Conservation (phyloP, 1,140 invertebrate genomes). For the Sitophilus oryzae region DNA sequence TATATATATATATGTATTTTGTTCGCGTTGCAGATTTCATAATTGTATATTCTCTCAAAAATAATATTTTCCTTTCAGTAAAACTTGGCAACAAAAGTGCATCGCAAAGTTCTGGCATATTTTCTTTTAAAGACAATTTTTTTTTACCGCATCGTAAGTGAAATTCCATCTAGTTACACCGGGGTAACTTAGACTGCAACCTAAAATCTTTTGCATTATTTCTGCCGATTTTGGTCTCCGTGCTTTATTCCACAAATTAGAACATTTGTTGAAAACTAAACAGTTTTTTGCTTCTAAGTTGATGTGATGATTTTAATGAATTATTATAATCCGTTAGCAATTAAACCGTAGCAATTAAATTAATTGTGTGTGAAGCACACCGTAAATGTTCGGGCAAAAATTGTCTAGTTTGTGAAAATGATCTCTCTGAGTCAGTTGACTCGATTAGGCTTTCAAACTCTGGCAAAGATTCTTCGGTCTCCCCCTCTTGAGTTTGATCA, state of each 20-base stretch:
- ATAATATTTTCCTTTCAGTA: constrained; percentile 2
- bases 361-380: constrained; percentile 11
- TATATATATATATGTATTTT: neutral
- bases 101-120: neutral
- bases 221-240: constrained; percentile 25
- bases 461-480: too few species aligned
- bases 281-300: neutral
- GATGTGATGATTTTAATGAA: neutral
- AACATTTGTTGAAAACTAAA: constrained; percentile 20
- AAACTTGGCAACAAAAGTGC: neutral
- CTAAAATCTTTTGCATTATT: constrained; percentile 19
- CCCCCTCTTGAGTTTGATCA: neutral
- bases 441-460: too few species aligned
- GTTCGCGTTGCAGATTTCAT: neutral
- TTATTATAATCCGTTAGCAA: constrained; percentile 5
- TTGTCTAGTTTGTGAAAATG: too few species aligned
- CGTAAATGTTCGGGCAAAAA: constrained; percentile 11
- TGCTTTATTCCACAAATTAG: constrained; percentile 18
- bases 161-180: constrained; percentile 30
- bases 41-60: neutral
- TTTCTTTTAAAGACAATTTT: constrained; percentile 9
- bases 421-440: too few species aligned
- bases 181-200: constrained; percentile 12
- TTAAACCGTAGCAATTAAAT: constrained; percentile 8
- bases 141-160: constrained; percentile 16